A percentile compares a stretch with the other conserved stretches of the same genome.
These are phyloP conservation scores for Vannuccia rotundouncinata DNA, from an alignment of 2,888 invertebrate species.

Conservation along the genomic window DNA sequence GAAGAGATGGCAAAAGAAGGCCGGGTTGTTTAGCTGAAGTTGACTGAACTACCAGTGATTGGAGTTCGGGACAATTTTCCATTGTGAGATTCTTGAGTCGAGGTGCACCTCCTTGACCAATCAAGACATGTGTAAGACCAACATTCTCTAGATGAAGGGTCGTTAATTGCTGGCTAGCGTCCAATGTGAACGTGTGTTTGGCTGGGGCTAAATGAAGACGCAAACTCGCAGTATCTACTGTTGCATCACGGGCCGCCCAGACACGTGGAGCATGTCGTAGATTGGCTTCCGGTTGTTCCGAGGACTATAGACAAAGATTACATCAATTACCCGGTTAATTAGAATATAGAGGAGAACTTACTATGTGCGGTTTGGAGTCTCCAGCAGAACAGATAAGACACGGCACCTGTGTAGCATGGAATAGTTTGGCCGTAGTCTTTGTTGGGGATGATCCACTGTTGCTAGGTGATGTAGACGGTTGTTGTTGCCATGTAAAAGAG, in stretches of 20 bases:
- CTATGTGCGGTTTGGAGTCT: too few relatives aligned
- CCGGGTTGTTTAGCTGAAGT: neutral
- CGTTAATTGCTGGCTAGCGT: neutral
- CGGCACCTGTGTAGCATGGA: too few relatives aligned
- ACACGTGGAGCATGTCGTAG: slow-evolving; percentile 5
- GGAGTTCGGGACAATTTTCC: slow-evolving; percentile 33
- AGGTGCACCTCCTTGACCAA: too few relatives aligned
- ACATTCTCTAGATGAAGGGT: slow-evolving; percentile 32
- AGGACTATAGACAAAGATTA: too few relatives aligned
- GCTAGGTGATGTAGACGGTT: too few relatives aligned
- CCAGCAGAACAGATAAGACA: too few relatives aligned
- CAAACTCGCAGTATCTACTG: slow-evolving; percentile 17
- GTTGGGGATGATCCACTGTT: too few relatives aligned
- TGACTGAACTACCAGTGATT: slow-evolving; percentile 18
- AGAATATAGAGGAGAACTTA: too few relatives aligned
- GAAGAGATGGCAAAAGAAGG: neutral
- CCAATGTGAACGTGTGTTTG: neutral
- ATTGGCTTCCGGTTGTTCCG: slow-evolving; percentile 7
- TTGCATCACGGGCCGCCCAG: slow-evolving; percentile 33
- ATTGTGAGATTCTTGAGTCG: slow-evolving; percentile 30
- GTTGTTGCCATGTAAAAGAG: too few relatives aligned
- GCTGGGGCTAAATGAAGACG: neutral
- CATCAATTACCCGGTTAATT: too few relatives aligned
- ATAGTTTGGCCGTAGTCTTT: too few relatives aligned
- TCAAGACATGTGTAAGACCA: too few relatives aligned